Conservation (phyloP, 2,888 invertebrate genomes). For the Stegana nigrithorax region DNA sequence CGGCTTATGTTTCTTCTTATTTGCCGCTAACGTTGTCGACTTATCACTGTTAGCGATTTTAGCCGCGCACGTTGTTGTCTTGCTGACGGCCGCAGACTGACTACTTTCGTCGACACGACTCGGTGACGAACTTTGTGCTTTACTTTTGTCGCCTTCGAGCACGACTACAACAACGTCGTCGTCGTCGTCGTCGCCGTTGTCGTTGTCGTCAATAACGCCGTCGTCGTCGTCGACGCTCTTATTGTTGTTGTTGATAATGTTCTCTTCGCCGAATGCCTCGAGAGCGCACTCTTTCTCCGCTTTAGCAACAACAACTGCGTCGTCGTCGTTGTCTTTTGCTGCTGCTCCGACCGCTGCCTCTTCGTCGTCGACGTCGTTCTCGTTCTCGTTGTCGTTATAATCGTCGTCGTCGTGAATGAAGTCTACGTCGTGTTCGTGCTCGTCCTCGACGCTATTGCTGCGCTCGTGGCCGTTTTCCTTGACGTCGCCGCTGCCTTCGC, state of each 20-base stretch:
- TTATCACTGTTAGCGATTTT: slow-evolving; percentile 29
- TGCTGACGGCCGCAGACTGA: slow-evolving; percentile 66
- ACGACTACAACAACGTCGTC: slow-evolving; percentile 48
- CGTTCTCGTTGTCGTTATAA: slow-evolving; percentile 40
- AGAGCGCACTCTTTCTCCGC: slow-evolving; percentile 42
- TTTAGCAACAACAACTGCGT: slow-evolving; percentile 32
- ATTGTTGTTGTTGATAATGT: slow-evolving; percentile 26
- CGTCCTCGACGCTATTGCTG: not conserved
- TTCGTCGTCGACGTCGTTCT: slow-evolving; percentile 23
- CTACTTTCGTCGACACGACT: slow-evolving; percentile 57
- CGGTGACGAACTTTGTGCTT: slow-evolving; percentile 26
- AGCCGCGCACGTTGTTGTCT: slow-evolving; percentile 64
- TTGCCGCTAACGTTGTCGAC: not conserved
- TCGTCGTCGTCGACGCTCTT: slow-evolving; percentile 29
- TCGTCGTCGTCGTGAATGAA: slow-evolving; percentile 12
- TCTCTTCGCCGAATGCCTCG: slow-evolving; percentile 22
- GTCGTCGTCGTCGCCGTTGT: slow-evolving; percentile 25
- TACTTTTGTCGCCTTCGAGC: slow-evolving; percentile 44
- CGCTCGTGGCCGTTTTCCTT: not conserved
- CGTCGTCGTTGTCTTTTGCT: slow-evolving; percentile 35
- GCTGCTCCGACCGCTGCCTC: slow-evolving; percentile 42
- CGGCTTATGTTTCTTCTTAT: slow-evolving; percentile 1
- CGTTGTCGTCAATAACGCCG: slow-evolving; percentile 25
- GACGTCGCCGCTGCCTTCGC: slow-evolving; percentile 26
- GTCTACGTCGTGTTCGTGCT: not conserved